A percentile compares a stretch with the other conserved stretches of the same genome.
phyloP scores from a whole-genome alignment of 2,797 vertebrate genomes.

The Knipowitschia caucasica region DNA sequence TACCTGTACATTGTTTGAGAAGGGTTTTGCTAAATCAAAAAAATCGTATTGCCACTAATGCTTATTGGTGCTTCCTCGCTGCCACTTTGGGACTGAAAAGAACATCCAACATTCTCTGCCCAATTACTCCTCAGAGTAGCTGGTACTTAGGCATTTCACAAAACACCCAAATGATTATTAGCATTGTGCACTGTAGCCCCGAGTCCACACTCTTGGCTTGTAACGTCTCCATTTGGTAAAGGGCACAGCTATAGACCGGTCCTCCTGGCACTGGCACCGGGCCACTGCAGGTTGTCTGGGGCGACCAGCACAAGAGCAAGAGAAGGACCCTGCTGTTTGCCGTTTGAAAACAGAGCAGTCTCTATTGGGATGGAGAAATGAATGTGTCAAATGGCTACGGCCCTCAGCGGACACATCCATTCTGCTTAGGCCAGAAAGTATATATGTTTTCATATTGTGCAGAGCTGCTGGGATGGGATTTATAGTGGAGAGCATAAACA shows the following conservation, averaged over 20 bases:
- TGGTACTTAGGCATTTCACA: not conserved
- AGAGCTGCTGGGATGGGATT: not conserved
- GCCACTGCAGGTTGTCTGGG: constrained; percentile 19
- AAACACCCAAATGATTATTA: not conserved
- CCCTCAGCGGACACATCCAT: constrained; percentile 2
- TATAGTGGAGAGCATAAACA: not conserved
- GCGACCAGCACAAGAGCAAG: constrained; percentile 17
- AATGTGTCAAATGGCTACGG: constrained; percentile 3
- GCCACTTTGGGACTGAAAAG: not conserved
- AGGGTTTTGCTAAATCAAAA: no score
- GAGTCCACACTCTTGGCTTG: constrained; percentile 5
- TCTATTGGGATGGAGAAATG: constrained; percentile 4
- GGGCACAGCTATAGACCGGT: constrained; percentile 24
- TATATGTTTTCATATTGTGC: not conserved
- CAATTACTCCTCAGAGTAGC: not conserved
- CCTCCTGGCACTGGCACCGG: constrained; percentile 25
- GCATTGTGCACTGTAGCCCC: not conserved
- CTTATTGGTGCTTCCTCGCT: not conserved
- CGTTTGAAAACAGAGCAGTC: constrained; percentile 20
- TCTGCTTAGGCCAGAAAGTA: not conserved
- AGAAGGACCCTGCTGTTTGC: constrained; percentile 13
- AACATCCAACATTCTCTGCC: not conserved
- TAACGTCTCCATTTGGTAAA: constrained; percentile 10
- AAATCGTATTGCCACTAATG: no score
- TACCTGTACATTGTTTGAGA: no score